These are phyloP conservation scores for Lordiphosa fenestrarum DNA, from an alignment of 2,888 invertebrate species.

Conservation along the genomic window DNA sequence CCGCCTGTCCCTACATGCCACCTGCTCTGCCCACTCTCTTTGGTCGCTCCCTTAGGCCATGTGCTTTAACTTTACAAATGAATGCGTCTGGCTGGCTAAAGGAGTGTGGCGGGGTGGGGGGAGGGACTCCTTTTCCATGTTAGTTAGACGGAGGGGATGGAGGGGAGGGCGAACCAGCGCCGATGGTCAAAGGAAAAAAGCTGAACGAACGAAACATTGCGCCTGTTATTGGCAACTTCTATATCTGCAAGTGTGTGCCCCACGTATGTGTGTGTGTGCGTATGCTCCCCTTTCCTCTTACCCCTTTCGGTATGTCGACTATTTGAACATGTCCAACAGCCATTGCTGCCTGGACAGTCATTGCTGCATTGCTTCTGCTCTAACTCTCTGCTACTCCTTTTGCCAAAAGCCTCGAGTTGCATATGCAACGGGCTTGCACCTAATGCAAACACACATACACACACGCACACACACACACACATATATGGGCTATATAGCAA, in stretches of 20 bases:
- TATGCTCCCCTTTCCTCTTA: background rate
- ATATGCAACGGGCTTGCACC: constrained; percentile 60
- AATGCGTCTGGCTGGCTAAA: constrained; percentile 61
- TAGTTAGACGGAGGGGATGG: background rate
- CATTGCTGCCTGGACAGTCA: constrained; percentile 36
- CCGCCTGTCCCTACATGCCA: constrained; percentile 1
- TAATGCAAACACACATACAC: constrained; percentile 47
- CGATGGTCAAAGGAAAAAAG: constrained; percentile 70
- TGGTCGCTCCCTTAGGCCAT: constrained; percentile 20
- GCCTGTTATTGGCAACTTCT: constrained; percentile 71
- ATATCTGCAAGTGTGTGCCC: constrained; percentile 20
- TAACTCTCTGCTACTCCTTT: constrained; percentile 41
- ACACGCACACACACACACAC: constrained; percentile 6
- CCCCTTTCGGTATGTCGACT: constrained; percentile 22
- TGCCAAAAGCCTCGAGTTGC: constrained; percentile 70
- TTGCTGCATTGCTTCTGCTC: constrained; percentile 5
- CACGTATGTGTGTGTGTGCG: background rate
- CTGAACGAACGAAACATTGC: constrained; percentile 54
- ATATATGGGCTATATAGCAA: background rate
- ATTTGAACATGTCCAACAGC: constrained; percentile 73
- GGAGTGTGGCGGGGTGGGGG: background rate
- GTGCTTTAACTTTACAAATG: constrained; percentile 67
- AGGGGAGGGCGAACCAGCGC: constrained; percentile 17
- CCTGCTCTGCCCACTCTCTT: background rate
- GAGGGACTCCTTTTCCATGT: background rate